A percentile compares a stretch with the other conserved stretches of the same genome.
These are phyloP conservation scores for Parnassius mnemosyne DNA, from an alignment of 2,888 invertebrate genomes.

Conservation along the genomic window DNA sequence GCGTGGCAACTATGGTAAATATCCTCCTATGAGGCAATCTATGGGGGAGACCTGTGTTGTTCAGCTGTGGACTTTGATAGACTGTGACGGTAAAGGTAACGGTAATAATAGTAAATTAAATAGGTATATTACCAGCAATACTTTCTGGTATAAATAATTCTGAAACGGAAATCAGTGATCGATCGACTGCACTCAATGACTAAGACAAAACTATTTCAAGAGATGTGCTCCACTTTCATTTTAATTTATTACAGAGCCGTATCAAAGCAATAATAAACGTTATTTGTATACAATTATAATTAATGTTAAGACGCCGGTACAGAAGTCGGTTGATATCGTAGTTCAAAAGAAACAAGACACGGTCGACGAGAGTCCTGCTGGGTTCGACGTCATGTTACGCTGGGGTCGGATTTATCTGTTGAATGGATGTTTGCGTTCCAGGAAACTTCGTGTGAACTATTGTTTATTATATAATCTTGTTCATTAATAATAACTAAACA, in stretches of 20 bases:
- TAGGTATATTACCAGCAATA: too few relatives aligned
- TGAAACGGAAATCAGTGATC: conserved; percentile 23
- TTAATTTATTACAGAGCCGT: conserved; percentile 24
- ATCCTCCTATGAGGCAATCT: too few relatives aligned
- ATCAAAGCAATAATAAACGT: conserved; percentile 29
- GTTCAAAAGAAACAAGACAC: conserved; percentile 59
- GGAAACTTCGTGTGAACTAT: conserved; percentile 46
- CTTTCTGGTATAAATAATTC: background rate
- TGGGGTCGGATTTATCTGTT: conserved; percentile 45
- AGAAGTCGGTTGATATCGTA: conserved; percentile 38
- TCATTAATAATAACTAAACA: conserved; percentile 23
- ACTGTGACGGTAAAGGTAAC: too few relatives aligned
- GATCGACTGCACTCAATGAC: conserved; percentile 20
- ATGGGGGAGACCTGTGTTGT: too few relatives aligned
- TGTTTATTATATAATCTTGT: conserved; percentile 31
- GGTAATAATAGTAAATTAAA: too few relatives aligned
- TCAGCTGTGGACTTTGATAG: too few relatives aligned
- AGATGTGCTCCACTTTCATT: conserved; percentile 20
- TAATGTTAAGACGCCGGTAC: conserved; percentile 37
- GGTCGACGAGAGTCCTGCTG: conserved; percentile 50
- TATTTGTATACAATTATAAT: conserved; percentile 34
- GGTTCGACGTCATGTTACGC: conserved; percentile 61
- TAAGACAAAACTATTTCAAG: conserved; percentile 22
- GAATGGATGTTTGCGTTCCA: conserved; percentile 37
- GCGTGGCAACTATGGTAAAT: too few relatives aligned